Evolutionary conservation across 2,888 invertebrate species (phyloP), one percentile per base, ranked within the genome.

Genomic region (Pristionchus mayeri): DNA sequence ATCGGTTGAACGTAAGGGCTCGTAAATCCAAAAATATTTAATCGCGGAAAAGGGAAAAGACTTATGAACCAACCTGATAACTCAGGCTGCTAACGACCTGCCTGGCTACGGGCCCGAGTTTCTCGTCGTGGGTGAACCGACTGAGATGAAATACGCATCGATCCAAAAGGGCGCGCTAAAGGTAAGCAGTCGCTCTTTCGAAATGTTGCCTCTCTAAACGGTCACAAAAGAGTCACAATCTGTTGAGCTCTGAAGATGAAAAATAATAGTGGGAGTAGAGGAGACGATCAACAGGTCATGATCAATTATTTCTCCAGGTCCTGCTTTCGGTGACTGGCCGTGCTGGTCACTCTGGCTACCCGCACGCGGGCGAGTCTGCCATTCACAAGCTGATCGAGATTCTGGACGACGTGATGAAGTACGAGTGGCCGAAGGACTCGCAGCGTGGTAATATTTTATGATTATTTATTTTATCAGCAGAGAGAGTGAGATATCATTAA

Each of bases 61-160:
- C 54, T 7, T 54, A 54, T 54, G 4, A 4, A 54, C 4, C n/a
- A 54, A n/a, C 7, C n/a, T n/a, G 54, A 54, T 37, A 40, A n/a
- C 87, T 50, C 52, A 91, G 90, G 87, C 87, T 76, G 90, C 91
- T 4, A 91, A 91, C 85, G 87, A 89, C 30, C 84, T 91, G 24
- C 85, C 87, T 0, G 48, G 50, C 24, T 86, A 90, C 24, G 79
- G 84, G 1, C 90, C 91, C 3, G 88, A 91, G 7, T 92, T 88
- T 83, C 85, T 92, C 11, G 60, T 92, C 13, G 91, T 91, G 11
- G 92, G 92, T 3, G 92, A 92, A 80, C 92, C 92, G n/a, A 92
- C 92, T 0, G 92, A 92, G 71, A 71, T 90, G 75, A 90, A 89
- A 44, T 91, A 90, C 54, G 91, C 89, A 7, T 86, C 88, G 0